Percentiles rank a stretch among this genome's conserved stretches.
Conservation (phyloP, 2,888 invertebrate genomes). For the Drosophila mimetica region DNA sequence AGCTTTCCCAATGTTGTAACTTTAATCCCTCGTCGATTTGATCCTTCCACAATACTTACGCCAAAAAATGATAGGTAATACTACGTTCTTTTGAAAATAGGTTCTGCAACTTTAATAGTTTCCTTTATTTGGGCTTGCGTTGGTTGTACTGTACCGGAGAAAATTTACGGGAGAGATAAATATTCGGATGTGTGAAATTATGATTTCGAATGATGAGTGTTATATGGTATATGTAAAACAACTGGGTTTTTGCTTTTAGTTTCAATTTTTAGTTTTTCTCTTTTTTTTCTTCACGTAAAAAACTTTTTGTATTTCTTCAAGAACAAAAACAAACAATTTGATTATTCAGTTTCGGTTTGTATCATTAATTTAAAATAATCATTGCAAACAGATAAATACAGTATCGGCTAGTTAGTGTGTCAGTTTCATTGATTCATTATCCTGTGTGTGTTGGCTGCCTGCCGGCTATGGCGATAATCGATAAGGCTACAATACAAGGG, state of each 20-base stretch:
- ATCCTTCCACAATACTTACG: conserved; percentile 6
- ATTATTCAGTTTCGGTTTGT: conserved; percentile 66
- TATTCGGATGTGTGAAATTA: conserved; percentile 6
- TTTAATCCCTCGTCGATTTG: too few species aligned
- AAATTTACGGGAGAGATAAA: conserved; percentile 18
- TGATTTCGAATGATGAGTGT: conserved; percentile 1
- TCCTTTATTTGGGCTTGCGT: conserved; percentile 61
- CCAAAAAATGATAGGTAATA: conserved; percentile 7
- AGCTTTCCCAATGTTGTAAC: background rate
- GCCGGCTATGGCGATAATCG: conserved; percentile 20
- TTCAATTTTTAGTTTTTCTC: conserved; percentile 65
- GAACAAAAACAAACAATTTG: conserved; percentile 78
- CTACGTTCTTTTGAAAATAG: conserved; percentile 54
- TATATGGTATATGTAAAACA: conserved; percentile 61
- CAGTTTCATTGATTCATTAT: conserved; percentile 24
- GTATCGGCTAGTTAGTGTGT: conserved; percentile 58
- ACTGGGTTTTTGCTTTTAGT: conserved; percentile 54
- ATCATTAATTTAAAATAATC: conserved; percentile 71
- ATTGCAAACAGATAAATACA: conserved; percentile 71
- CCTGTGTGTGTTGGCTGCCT: conserved; percentile 27
- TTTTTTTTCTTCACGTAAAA: conserved; percentile 70
- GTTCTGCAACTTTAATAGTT: conserved; percentile 76
- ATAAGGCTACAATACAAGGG: conserved; percentile 34
- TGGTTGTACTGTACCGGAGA: conserved; percentile 56
- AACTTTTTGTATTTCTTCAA: conserved; percentile 72